Base-by-base conservation (phyloP, 1,140 invertebrate species). In the Maniola jurtina region DNA sequence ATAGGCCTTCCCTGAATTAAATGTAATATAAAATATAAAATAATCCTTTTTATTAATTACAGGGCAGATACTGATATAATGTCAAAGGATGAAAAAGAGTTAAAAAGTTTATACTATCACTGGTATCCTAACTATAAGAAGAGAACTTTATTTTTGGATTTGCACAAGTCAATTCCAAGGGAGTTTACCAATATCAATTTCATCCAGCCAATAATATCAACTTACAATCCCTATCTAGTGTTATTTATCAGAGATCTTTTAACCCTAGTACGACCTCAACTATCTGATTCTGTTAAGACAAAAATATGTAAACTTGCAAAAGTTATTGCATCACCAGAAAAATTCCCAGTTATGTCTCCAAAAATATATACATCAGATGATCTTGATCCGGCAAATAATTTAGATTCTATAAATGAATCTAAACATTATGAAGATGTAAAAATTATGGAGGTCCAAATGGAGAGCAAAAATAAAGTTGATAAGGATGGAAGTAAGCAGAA, bases 71-170 rank as follows among this genome's bases (percentile, higher is more conserved):
- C 61, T 35, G 60, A 77, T 38, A 56, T 70, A 52, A 54, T 54
- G 42, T 64, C 72, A 35, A 76, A 77, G 57, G 76, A 77, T 34
- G 77, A 72, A 55, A 77, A 80, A 50, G 80, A 90, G 35, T 64
- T 88, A 45, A 80, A 69, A 54, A 64, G 70, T n/a, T 38, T 84
- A 4, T 89, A 80, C 68, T 66, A 80, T 54, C 80, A 89, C 48
- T 89, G 86, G 88, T 90, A 82, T 70, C 90, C 90, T 48, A 86
- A 82, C 74, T 80, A 84, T 55, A 83, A 83, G 57, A 59, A 71
- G 56, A 67, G 66, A 64, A 68, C 68, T 6, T 62, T 91, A 15
- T 64, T 85, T 55, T 71, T 91, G 10, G 77, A 91, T 67, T 66
- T 91, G 42, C 62, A 66, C n/a, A 84, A 88, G 62, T 66, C 76